phyloP scores from a whole-genome alignment of 2,113 vertebrate species.

The Mixornis gularis region DNA sequence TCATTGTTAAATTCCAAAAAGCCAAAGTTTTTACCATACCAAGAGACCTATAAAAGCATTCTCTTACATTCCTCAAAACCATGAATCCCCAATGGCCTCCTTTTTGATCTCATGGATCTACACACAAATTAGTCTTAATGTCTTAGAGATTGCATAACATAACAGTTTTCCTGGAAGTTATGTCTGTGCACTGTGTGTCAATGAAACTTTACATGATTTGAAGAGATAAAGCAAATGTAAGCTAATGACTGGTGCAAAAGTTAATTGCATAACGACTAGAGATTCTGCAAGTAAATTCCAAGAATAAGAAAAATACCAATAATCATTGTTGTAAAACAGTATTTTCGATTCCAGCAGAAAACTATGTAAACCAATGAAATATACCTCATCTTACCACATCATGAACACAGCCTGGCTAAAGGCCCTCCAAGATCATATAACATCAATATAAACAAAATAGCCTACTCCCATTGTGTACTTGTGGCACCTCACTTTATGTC shows the following conservation, averaged over 20 bases:
- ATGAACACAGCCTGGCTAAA: not conserved
- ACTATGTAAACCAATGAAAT: not conserved
- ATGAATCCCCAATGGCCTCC: not conserved
- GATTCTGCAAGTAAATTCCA: not conserved
- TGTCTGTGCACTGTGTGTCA: not conserved
- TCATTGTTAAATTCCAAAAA: not conserved
- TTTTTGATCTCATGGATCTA: constrained; percentile 5
- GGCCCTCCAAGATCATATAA: not conserved
- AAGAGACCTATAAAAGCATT: not conserved
- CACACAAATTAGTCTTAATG: not conserved
- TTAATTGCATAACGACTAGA: not conserved
- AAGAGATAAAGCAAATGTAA: not conserved
- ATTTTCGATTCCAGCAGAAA: not conserved
- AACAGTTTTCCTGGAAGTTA: not conserved
- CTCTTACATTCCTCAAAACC: not conserved
- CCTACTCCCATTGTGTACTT: not conserved
- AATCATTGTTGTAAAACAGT: not conserved
- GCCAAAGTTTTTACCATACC: not conserved
- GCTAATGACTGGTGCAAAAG: not conserved
- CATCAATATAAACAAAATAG: not conserved
- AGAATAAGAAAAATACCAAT: not conserved
- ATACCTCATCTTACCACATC: not conserved
- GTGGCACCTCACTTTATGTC: not conserved
- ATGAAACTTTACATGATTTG: not conserved
- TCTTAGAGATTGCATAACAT: not conserved